Evolutionary conservation across 2,797 vertebrate genomes (phyloP).

Genomic region (Manis crassicaudata): DNA sequence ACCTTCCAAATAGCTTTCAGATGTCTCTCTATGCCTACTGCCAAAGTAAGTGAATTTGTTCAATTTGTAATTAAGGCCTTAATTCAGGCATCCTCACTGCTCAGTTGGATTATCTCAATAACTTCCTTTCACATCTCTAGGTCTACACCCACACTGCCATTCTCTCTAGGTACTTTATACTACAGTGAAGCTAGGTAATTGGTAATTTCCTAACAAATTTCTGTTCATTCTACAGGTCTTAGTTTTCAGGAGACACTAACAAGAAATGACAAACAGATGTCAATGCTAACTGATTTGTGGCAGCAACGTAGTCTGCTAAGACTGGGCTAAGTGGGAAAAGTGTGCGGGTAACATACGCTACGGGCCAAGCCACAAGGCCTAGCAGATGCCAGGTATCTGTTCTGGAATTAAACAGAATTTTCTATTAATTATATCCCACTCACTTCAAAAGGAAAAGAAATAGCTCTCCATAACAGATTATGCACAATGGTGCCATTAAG

Average conservation of each 20-base stretch:
- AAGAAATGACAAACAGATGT: slow-evolving; percentile 1
- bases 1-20: background rate
- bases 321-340: background rate
- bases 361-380: background rate
- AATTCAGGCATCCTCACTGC: background rate
- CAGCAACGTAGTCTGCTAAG: background rate
- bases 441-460: slow-evolving; percentile 38
- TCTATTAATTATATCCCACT: background rate
- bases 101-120: background rate
- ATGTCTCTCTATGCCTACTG: background rate
- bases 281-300: background rate
- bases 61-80: background rate
- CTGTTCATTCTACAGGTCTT: background rate
- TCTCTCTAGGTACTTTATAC: background rate
- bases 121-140: background rate
- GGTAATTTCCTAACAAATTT: background rate
- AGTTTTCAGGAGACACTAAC: background rate
- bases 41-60: background rate
- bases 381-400: background rate
- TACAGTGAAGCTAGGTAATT: background rate
- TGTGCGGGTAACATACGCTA: background rate
- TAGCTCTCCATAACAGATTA: background rate
- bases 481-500: background rate
- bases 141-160: background rate
- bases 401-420: slow-evolving; percentile 21